Base-by-base conservation (phyloP, 2,797 vertebrate genomes). In the Darevskia mixta region DNA sequence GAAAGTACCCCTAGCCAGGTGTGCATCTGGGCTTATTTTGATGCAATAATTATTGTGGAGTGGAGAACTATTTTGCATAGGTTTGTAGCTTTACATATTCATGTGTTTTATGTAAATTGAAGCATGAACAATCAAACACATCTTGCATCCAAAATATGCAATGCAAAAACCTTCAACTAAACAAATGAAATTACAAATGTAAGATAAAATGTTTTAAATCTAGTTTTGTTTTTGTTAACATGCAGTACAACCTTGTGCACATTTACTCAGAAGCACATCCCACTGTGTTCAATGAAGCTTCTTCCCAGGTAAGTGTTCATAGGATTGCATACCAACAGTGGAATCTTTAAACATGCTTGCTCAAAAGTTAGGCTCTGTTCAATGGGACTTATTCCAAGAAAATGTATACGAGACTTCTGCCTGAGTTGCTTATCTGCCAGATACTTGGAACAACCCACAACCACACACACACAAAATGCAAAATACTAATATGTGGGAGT, bases 51-150 rank as follows among this genome's bases (percentile, higher is more conserved):
- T 81, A 80, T 38, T 61, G 9, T 73, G 13, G 55, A 81, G 35
- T 9, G 29, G 77, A 49, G 11, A 61, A 10, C 35, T 73, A 81
- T 79, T 83, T 83, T 78, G 82, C 32, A 83, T 83, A 71, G n/a
- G 25, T 83, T 88, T 83, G 20, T 58, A 69, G 43, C 43, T 79
- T 79, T 69, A 55, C 76, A 69, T 86, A 67, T 79, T 86, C 35
- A 86, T 86, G 7, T 78, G 69, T 45, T 77, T 87, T 67, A 67
- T 55, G 43, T 83, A 87, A 76, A 76, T 82, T 64, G n/a, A 29
- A 67, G 5, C 45, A 5, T 82, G 25, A 82, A 71, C 32, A 61
- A 77, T n/a, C 64, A 73, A 35, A 78, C 43, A 38, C 29, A 35
- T n/a, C 38, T 27, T 55, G 49, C n/a, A 49, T 18, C 67, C 6